These are phyloP conservation scores for Oophaga pumilio DNA, from an alignment of 2,113 vertebrate genomes.

Conservation along the genomic window DNA sequence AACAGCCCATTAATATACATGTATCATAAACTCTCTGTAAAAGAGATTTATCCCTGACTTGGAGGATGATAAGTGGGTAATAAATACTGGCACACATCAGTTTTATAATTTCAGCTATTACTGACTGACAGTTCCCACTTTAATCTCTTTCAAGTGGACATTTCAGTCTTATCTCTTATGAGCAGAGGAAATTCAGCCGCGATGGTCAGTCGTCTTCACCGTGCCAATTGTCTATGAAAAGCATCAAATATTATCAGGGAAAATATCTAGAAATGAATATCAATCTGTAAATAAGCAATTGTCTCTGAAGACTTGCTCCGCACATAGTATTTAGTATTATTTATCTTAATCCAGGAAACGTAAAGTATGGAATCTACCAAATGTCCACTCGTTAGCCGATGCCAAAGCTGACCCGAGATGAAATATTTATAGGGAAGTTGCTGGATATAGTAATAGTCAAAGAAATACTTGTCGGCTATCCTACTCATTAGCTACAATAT, in stretches of 20 bases:
- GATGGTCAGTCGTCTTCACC: background rate
- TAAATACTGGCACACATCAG: slow-evolving; percentile 19
- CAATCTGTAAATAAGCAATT: background rate
- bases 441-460: too few species aligned
- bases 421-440: too few species aligned
- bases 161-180: background rate
- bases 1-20: slow-evolving; percentile 28
- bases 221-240: slow-evolving; percentile 3
- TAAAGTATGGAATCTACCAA: too few species aligned
- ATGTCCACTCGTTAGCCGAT: too few species aligned
- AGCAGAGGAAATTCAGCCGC: background rate
- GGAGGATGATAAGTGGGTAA: slow-evolving; percentile 14
- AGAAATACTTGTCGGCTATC: too few species aligned
- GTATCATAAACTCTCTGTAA: slow-evolving; percentile 23
- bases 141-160: slow-evolving; percentile 25
- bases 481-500: too few species aligned
- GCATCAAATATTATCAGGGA: slow-evolving; percentile 10
- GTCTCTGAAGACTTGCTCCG: background rate
- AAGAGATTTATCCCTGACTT: slow-evolving; percentile 20
- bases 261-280: slow-evolving; percentile 16
- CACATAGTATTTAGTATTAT: background rate
- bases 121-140: slow-evolving; percentile 12
- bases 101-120: slow-evolving; percentile 24
- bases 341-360: background rate
- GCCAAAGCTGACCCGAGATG: too few species aligned